A percentile compares a stretch with the other conserved stretches of the same genome.
Conservation (phyloP, 2,113 vertebrate genomes). For the Ictalurus punctatus region DNA sequence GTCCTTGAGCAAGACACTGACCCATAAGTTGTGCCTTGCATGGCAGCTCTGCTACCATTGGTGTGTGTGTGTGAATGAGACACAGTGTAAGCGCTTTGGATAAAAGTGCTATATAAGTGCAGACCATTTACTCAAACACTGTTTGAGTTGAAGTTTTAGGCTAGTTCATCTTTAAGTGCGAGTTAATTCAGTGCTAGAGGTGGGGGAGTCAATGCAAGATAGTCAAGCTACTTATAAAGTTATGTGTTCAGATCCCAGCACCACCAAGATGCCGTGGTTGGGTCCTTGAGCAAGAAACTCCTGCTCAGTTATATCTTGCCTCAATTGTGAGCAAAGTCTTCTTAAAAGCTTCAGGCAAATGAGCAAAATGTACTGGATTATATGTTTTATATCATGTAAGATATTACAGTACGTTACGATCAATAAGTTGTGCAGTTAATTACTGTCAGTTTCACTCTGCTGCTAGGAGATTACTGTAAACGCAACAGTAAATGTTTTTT, state of each 20-base stretch:
- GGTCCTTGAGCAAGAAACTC: not conserved
- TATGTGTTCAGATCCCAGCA: not conserved
- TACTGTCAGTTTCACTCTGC: not conserved
- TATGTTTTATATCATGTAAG: not conserved
- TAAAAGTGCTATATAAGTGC: too few species aligned
- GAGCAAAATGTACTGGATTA: not conserved
- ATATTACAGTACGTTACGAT: not conserved
- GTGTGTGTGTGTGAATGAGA: too few species aligned
- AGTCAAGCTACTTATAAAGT: not conserved
- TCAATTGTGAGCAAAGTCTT: not conserved
- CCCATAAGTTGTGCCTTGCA: too few species aligned
- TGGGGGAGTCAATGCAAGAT: not conserved
- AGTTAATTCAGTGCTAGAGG: not conserved
- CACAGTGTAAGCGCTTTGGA: too few species aligned
- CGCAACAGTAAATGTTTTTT: not conserved
- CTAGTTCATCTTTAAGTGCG: not conserved
- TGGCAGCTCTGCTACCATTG: too few species aligned
- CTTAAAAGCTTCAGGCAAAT: not conserved
- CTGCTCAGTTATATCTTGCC: not conserved
- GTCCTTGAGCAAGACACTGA: too few species aligned
- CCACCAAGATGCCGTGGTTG: not conserved
- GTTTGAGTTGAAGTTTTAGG: not conserved
- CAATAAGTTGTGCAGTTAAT: not conserved
- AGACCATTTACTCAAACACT: not conserved
- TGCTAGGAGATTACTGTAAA: not conserved